Base-by-base conservation (phyloP, 2,797 vertebrate species). In the Enteromius argenteus region DNA sequence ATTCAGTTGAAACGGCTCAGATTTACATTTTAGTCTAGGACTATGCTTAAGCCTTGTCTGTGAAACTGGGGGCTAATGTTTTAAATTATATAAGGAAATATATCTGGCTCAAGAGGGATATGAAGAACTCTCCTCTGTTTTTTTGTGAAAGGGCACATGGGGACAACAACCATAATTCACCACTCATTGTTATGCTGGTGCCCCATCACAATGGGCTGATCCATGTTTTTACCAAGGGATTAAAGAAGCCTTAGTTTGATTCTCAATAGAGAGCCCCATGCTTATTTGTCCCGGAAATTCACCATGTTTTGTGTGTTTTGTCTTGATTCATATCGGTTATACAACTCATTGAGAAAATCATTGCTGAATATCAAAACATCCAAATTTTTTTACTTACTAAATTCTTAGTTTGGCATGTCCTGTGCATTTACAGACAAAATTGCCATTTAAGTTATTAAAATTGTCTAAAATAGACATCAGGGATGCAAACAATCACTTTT, bases 151-250 rank as follows among this genome's bases (percentile, higher is more conserved):
- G 76, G 19, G 14, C 17, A 64, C 4, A 51, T 39, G 21, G 78
- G 73, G 81, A 88, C 85, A 80, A 80, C 32, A 21, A 32, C 42
- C 53, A 79, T 84, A 81, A 75, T 67, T 53, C 27, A 66, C 10
- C 35, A 58, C 44, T 69, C 66, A 56, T 64, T 76, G 23, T n/a
- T 67, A 39, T 72, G 56, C 79, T 88, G 58, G 39, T 88, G 42
- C 74, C 76, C 72, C 35, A 81, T 49, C 49, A 56, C 44, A 81
- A 67, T 67, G 68, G 19, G 53, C 66, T 87, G 81, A 81, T 86
- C 76, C 66, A 56, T 60, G 71, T 84, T 83, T 86, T 66, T 62
- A 51, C 19, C 7, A 35, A 21, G 27, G 42, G 66, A 86, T 87
- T 84, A 82, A 5, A 76, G 71, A 78, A 76, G 81, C 30, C 35